Base-by-base conservation (phyloP, 2,888 invertebrate genomes). In the Camptogramma bilineatum region DNA sequence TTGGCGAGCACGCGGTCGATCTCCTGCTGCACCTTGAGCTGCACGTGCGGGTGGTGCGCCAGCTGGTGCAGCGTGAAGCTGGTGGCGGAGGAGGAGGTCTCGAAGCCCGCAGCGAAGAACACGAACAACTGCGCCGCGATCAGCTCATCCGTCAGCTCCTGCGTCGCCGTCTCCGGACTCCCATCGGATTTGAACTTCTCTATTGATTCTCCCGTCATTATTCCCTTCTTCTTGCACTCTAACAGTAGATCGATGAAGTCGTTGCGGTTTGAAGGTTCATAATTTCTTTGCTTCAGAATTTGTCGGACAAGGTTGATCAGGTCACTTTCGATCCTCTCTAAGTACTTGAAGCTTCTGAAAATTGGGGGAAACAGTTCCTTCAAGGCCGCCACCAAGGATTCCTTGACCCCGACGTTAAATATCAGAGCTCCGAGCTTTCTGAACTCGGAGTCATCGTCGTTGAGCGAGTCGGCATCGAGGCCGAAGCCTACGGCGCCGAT, bases 401-500 rank as follows among this genome's bases (percentile, higher is more conserved):
- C 78, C 46, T 61, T 70, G 0, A 73, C 10, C 0, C 64, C 52
- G 0, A 79, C 9, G n/a, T 77, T 64, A 31, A 88, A 87, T 57
- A 88, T 85, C 24, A 77, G 73, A 0, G 48, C 69, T 2, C 86
- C 87, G 5, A 87, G 79, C 63, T 83, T 80, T 13, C 86, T 74
- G 66, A 87, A 87, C 0, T 76, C 76, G 0, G 87, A 87, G 2
- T 83, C 61, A 2, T 87, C 86, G 0, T 85, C 80, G 42, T 78
- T 81, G 17, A 88, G 78, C 0, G 85, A 83, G 64, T 87, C 82
- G 0, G 83, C 79, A n/a, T 88, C 85, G 50, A 87, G 77, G 0
- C 88, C 87, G 61, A 87, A 87, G 16, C 85, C 87, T 60, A 85
- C 85, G 44, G 87, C 84, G 53, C 87, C 87, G 63, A 87, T 87